These are phyloP conservation scores for Lepidothrix coronata DNA, from an alignment of 2,113 vertebrate species.

Conservation along the genomic window DNA sequence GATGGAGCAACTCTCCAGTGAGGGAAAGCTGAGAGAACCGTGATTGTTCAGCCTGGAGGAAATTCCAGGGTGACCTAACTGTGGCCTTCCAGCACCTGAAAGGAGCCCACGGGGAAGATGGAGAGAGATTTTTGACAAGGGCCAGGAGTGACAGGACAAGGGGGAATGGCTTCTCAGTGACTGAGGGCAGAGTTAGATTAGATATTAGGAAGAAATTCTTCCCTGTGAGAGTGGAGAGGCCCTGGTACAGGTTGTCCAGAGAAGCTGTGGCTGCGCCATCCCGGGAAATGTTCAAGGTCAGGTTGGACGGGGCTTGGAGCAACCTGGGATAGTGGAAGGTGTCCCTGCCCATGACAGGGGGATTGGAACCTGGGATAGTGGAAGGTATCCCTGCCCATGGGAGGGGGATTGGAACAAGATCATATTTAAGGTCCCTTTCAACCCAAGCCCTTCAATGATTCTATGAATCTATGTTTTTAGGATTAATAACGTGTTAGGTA, in stretches of 20 bases:
- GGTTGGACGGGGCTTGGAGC: fast-evolving
- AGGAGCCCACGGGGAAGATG: background rate
- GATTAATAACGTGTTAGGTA: background rate
- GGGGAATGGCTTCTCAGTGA: background rate
- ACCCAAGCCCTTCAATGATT: background rate
- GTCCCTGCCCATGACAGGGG: background rate
- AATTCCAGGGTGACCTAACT: background rate
- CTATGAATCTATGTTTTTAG: background rate
- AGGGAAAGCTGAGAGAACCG: background rate
- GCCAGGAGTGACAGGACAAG: background rate
- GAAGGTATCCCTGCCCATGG: background rate
- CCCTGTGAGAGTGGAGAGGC: background rate
- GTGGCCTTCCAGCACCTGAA: background rate
- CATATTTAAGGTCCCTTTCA: background rate
- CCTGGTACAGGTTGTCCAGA: background rate
- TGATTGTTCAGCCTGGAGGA: background rate
- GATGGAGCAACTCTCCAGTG: background rate
- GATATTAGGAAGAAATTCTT: background rate
- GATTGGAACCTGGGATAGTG: background rate
- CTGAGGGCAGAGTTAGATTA: background rate
- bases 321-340: background rate
- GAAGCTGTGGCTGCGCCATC: background rate
- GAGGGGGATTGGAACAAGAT: background rate
- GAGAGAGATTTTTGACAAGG: background rate
- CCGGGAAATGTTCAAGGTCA: background rate